Base-by-base conservation (phyloP, 1,140 invertebrate genomes). In the Calliopsis andreniformis region DNA sequence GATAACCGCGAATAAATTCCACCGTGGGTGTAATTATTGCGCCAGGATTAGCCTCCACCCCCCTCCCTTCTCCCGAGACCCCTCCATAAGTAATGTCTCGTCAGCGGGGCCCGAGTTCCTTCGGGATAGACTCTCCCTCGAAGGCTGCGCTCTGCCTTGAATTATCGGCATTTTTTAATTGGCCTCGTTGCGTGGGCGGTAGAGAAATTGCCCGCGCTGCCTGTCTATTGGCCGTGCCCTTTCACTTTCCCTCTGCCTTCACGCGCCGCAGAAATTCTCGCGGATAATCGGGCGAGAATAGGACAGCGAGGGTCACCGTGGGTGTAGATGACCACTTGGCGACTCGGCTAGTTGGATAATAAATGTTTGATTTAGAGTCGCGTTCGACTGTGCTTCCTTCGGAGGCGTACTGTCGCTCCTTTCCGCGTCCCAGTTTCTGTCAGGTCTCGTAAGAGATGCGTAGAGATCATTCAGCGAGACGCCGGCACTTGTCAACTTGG, bases 1-100 rank as follows among this genome's bases (percentile, higher is more conserved):
- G 79, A 83, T 67, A 69, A 73, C 45, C 80, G 76, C 80, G 81
- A 83, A 83, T 82, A 82, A 82, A 83, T 83, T 79, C 81, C 76
- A 43, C 10, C 64, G 42, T 28, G 67, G 66, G 32, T 78, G 28
- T 78, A 72, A 78, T 82, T 78, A 82, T 82, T 77, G 51, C 64
- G 64, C 61, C 20, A 14, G 61, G 70, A 73, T 64, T 73, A 73
- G 70, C 49, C 39, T 64, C 7, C n/a, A 1, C 25, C 25, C 45
- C 14, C 8, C 23, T 12, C 10, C 49, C 30, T 16, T n/a, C 25
- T 45, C 23, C 18, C 35, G 39, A 4, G 32, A 1, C 12, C 20
- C 14, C 28, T 49, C 30, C 42, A 20, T 67, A 66, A 73, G 71
- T 73, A 73, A 66, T 45, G 71, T 73, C 71, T 73, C 71, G 71